Percentiles rank a stretch among this genome's conserved stretches.
Evolutionary conservation across 2,888 invertebrate genomes (phyloP).

Genomic region (Listrodromus nycthemerus): DNA sequence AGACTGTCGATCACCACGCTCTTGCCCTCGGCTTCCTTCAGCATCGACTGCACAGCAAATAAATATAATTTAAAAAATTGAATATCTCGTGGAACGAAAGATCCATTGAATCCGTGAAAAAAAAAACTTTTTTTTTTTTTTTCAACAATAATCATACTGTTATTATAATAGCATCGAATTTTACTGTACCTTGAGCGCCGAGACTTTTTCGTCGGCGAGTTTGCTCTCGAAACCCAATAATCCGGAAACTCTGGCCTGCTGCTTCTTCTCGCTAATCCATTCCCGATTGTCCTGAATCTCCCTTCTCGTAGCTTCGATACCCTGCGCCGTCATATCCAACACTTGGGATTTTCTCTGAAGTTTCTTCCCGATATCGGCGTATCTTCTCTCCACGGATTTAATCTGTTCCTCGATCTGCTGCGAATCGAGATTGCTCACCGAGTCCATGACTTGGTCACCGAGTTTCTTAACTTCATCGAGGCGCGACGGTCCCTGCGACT

Average conservation of each 20-base stretch:
- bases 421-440: conserved; percentile 94
- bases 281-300: conserved; percentile 92
- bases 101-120: no score
- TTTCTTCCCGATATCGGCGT: conserved; percentile 93
- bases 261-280: conserved; percentile 92
- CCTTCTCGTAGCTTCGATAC: conserved; percentile 91
- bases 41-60: conserved; percentile 85
- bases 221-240: conserved; percentile 92
- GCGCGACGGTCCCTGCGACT: conserved; percentile 89
- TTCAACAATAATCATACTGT: background rate
- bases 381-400: conserved; percentile 93
- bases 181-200: conserved; percentile 87
- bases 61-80: background rate
- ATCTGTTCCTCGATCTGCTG: conserved; percentile 96
- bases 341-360: conserved; percentile 94
- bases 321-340: conserved; percentile 93
- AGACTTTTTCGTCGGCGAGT: conserved; percentile 90
- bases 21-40: conserved; percentile 94
- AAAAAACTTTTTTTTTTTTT: no score
- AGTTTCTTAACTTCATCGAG: conserved; percentile 90
- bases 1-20: conserved; percentile 93
- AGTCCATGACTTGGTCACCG: conserved; percentile 90
- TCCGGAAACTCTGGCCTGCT: conserved; percentile 88
- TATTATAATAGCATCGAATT: background rate
- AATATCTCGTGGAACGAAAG: no score